Percentiles rank a stretch among this genome's conserved stretches.
Evolutionary conservation across 2,888 invertebrate genomes (phyloP).

Genomic region (Tenthredo notha): DNA sequence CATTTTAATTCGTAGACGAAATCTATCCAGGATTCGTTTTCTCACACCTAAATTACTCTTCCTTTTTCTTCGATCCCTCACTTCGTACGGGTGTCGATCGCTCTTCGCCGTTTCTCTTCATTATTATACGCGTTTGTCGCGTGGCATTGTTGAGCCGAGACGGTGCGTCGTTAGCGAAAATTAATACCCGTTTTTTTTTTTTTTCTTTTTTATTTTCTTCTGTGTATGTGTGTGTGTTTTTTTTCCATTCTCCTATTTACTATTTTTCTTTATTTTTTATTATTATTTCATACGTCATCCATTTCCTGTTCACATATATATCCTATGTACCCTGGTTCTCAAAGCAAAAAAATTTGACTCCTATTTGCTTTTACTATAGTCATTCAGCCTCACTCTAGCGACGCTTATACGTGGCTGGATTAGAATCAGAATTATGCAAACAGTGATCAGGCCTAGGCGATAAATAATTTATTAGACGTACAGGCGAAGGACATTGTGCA

Average conservation of each 20-base stretch:
- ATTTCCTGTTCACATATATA: not conserved
- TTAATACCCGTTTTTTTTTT: conserved; percentile 38
- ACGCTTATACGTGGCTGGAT: not conserved
- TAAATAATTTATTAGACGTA: conserved; percentile 12
- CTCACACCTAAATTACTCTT: not conserved
- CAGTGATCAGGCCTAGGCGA: conserved; percentile 10
- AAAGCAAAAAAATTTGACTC: not conserved
- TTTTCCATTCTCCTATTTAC: not conserved
- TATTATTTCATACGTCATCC: not conserved
- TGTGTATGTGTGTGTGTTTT: not conserved
- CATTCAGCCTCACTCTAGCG: too few species aligned
- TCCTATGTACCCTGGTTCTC: not conserved
- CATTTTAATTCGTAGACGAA: not conserved
- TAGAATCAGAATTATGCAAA: conserved; percentile 35
- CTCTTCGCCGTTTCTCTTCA: conserved; percentile 51
- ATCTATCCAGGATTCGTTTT: not conserved
- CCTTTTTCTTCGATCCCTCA: not conserved
- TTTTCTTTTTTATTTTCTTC: not conserved
- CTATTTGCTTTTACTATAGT: too few species aligned
- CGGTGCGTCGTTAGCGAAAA: conserved; percentile 51
- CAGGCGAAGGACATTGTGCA: conserved; percentile 1
- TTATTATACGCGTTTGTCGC: conserved; percentile 52
- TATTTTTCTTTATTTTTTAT: not conserved
- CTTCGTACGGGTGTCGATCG: conserved; percentile 24
- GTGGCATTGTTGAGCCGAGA: conserved; percentile 48